A percentile compares a stretch with the other conserved stretches of the same genome.
Evolutionary conservation across 2,888 invertebrate species (phyloP).

Genomic region (Cenopis cana): DNA sequence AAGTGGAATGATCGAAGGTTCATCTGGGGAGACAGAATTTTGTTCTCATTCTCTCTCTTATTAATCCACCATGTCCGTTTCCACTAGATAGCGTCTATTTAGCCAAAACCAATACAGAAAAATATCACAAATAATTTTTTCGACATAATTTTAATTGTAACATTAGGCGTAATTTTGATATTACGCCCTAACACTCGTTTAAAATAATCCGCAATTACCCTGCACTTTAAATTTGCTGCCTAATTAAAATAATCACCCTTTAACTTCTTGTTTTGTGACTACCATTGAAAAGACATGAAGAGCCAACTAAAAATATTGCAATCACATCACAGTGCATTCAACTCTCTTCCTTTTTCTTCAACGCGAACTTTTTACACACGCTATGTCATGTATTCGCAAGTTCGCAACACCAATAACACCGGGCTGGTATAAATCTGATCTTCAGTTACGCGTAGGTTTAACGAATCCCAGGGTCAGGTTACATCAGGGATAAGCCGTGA

Average conservation of each 20-base stretch:
- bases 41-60: background rate
- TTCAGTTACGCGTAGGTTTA: background rate
- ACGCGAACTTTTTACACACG: conserved; percentile 9
- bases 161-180: too few relatives aligned
- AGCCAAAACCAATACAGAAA: background rate
- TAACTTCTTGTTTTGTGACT: background rate
- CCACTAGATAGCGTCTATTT: too few relatives aligned
- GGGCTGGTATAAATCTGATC: background rate
- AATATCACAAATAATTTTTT: background rate
- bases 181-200: too few relatives aligned
- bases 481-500: background rate
- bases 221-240: background rate
- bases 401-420: background rate
- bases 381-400: background rate
- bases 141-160: background rate
- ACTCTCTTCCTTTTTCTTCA: conserved; percentile 1
- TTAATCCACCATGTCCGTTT: too few relatives aligned
- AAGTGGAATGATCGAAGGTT: too few relatives aligned
- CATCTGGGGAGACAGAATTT: background rate
- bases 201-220: too few relatives aligned
- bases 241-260: background rate
- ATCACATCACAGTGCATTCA: background rate
- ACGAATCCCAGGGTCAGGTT: background rate
- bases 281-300: background rate
- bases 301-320: conserved; percentile 10